Percentiles rank a stretch among this genome's conserved stretches.
These are phyloP conservation scores for Hetaerina titia DNA, from an alignment of 2,888 invertebrate species.

Conservation along the genomic window DNA sequence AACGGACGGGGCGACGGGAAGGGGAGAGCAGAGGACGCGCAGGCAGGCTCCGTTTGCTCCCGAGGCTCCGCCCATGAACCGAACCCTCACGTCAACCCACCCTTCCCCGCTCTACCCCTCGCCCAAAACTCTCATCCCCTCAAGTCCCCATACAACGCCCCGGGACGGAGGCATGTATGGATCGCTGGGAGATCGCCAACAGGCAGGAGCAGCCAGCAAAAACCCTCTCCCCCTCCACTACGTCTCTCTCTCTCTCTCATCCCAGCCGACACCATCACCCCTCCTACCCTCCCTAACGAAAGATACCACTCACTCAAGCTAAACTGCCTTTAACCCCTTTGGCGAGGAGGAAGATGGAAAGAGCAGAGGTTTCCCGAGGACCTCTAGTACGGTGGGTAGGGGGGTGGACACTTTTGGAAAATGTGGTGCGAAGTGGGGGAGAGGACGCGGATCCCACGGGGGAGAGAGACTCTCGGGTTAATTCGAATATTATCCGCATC, in stretches of 20 bases:
- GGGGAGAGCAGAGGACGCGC: not conserved
- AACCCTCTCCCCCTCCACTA: not conserved
- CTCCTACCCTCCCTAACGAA: not conserved
- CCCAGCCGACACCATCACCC: not conserved
- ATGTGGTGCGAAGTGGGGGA: not conserved
- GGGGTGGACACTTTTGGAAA: not conserved
- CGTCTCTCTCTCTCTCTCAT: not conserved
- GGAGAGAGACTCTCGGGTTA: not conserved
- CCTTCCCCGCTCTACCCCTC: not conserved
- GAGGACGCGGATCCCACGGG: not conserved
- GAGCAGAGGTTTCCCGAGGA: not conserved
- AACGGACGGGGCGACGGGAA: not conserved
- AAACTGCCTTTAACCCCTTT: not conserved
- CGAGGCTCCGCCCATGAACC: conserved; percentile 25
- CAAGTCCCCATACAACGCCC: conserved; percentile 27
- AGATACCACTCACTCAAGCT: conserved; percentile 28
- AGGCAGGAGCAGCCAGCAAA: conserved; percentile 23
- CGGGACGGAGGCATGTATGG: conserved; percentile 56
- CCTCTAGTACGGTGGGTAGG: not conserved
- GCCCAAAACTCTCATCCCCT: not conserved
- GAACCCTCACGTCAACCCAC: not conserved
- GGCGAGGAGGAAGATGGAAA: not conserved
- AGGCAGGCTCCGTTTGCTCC: not conserved
- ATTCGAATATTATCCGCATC: not conserved
- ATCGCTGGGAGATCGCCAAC: conserved; percentile 66